phyloP scores from a whole-genome alignment of 1,140 invertebrate genomes.

The Maconellicoccus hirsutus region DNA sequence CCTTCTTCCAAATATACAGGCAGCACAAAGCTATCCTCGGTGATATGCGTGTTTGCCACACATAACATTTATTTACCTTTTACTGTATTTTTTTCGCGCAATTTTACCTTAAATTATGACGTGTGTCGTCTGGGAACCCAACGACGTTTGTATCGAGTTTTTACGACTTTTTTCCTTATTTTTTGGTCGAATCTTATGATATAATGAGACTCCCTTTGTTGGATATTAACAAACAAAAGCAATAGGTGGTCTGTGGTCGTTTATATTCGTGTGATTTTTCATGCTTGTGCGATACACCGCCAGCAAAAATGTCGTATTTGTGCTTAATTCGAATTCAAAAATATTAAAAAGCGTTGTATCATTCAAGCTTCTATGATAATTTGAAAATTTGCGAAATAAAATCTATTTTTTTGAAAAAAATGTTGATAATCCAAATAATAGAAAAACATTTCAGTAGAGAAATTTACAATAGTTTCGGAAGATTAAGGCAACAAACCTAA shows the following conservation, averaged over 20 bases:
- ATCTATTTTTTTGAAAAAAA: too few species aligned
- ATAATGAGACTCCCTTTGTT: background rate
- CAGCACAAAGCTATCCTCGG: background rate
- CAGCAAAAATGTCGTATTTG: too few species aligned
- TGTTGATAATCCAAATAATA: too few species aligned
- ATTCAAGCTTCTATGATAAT: too few species aligned
- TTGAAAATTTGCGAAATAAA: too few species aligned
- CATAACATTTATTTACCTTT: constrained; percentile 10
- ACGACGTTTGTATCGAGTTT: background rate
- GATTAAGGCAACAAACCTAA: too few species aligned
- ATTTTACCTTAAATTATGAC: constrained; percentile 6
- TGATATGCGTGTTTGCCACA: background rate
- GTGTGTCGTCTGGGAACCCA: background rate
- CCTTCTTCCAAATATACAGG: background rate
- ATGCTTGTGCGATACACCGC: too few species aligned
- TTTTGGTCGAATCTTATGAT: background rate
- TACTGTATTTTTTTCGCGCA: background rate
- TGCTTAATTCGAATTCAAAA: too few species aligned
- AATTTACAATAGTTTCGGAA: too few species aligned
- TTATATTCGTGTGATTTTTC: too few species aligned
- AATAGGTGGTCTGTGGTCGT: background rate
- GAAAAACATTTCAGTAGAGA: too few species aligned
- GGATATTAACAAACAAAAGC: background rate
- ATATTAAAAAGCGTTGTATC: too few species aligned
- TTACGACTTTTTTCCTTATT: background rate